Evolutionary conservation across 2,113 vertebrate genomes (phyloP).

Genomic region (Choloepus hoffmanni): DNA sequence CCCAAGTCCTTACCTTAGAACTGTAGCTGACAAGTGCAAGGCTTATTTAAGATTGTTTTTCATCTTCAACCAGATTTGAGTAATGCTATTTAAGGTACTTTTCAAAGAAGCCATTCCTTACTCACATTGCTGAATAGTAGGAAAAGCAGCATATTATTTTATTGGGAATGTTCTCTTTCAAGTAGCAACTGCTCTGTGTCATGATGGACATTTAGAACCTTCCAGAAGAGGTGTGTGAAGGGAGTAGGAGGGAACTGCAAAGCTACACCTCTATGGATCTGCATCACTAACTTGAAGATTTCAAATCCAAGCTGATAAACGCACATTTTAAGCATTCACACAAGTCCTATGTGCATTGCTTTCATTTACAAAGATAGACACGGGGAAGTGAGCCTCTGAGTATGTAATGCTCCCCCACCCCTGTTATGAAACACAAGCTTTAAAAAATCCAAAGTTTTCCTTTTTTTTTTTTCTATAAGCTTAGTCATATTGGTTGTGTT

Average conservation of each 20-base stretch:
- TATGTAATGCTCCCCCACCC: neutral
- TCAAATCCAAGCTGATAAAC: neutral
- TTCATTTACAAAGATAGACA: slow-evolving; percentile 44
- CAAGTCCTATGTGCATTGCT: neutral
- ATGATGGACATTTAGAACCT: neutral
- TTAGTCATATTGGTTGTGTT: slow-evolving; percentile 48
- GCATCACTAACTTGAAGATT: neutral
- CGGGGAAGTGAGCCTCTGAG: slow-evolving; percentile 37
- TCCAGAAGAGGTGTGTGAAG: neutral
- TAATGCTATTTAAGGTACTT: neutral
- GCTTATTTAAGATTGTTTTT: slow-evolving; percentile 1
- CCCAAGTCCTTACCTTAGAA: neutral
- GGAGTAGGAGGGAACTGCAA: neutral
- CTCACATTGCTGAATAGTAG: neutral
- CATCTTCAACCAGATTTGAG: slow-evolving; percentile 4
- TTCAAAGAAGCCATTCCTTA: neutral
- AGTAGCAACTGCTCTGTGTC: neutral
- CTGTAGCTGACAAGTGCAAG: neutral
- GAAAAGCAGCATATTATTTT: neutral
- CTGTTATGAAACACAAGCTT: slow-evolving; percentile 65
- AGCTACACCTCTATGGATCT: neutral
- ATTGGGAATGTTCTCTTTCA: slow-evolving; percentile 35
- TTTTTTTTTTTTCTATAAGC: neutral
- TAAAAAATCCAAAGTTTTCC: slow-evolving; percentile 38
- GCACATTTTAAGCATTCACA: neutral